phyloP scores from a whole-genome alignment of 2,888 invertebrate genomes.

The Epistrophella euchroma region DNA sequence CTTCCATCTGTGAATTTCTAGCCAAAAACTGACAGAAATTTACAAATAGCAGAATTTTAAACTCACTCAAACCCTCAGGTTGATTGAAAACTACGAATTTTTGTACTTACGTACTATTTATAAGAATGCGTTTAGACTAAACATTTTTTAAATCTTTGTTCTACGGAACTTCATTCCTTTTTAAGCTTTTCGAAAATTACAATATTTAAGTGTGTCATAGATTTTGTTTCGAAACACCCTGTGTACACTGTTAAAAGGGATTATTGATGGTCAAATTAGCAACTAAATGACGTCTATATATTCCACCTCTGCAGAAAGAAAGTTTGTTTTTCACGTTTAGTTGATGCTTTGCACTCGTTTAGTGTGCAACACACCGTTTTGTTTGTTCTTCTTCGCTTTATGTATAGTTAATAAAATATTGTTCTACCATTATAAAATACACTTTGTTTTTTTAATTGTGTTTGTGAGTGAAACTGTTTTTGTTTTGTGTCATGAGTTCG shows the following conservation, averaged over 20 bases:
- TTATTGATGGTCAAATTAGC: constrained; percentile 61
- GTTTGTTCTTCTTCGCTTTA: neutral
- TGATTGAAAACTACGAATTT: no score
- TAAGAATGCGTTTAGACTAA: no score
- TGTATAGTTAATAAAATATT: constrained; percentile 10
- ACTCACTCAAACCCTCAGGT: no score
- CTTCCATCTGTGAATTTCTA: no score
- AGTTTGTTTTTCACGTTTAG: constrained; percentile 46
- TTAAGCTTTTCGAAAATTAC: neutral
- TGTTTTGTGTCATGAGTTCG: constrained; percentile 56
- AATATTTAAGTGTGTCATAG: neutral
- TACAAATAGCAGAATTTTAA: no score
- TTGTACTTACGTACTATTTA: no score
- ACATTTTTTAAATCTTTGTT: no score
- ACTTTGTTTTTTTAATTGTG: constrained; percentile 20
- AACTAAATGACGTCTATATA: constrained; percentile 37
- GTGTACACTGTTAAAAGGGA: constrained; percentile 44
- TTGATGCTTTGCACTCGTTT: constrained; percentile 57
- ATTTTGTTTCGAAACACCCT: neutral
- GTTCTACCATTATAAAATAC: neutral
- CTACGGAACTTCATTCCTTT: no score
- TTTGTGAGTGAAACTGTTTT: constrained; percentile 54
- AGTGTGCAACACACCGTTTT: constrained; percentile 20
- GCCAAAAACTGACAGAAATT: no score
- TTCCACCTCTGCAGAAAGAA: constrained; percentile 49